These are phyloP conservation scores for Drosophila kohkoa DNA, from an alignment of 1,140 invertebrate genomes.

Conservation along the genomic window DNA sequence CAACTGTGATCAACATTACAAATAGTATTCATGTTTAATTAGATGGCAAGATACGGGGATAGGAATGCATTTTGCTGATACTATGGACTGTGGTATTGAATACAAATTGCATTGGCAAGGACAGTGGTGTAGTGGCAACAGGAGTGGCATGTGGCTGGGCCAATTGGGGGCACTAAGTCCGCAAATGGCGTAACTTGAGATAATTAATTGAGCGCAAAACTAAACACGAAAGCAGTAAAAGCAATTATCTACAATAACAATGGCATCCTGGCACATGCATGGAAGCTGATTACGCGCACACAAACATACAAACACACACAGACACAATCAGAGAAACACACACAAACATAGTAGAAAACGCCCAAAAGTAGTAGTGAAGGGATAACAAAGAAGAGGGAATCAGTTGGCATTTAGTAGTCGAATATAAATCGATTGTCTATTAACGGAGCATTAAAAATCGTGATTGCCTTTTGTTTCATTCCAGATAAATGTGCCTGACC, in stretches of 20 bases:
- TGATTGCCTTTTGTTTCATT: constrained; percentile 77
- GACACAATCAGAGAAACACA: not conserved
- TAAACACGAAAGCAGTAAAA: constrained; percentile 75
- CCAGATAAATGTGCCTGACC: constrained; percentile 64
- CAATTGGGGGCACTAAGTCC: constrained; percentile 58
- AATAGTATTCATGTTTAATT: constrained; percentile 33
- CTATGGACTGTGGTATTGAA: constrained; percentile 53
- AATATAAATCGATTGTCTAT: constrained; percentile 80
- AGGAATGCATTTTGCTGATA: constrained; percentile 34
- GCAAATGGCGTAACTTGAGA: constrained; percentile 76
- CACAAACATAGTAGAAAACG: not conserved
- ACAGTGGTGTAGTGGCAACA: not conserved
- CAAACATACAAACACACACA: constrained; percentile 11
- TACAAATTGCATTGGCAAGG: constrained; percentile 70
- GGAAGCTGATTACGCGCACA: constrained; percentile 17
- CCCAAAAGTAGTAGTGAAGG: not conserved
- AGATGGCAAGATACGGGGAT: constrained; percentile 14
- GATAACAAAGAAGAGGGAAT: constrained; percentile 59
- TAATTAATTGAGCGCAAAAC: constrained; percentile 81
- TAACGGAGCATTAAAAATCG: constrained; percentile 78
- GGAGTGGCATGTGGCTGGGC: constrained; percentile 18
- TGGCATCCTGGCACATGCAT: constrained; percentile 21
- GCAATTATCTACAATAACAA: constrained; percentile 78
- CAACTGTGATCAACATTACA: not conserved
- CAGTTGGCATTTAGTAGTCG: constrained; percentile 75